Evolutionary conservation across 2,888 invertebrate genomes (phyloP).

Genomic region (Microctonus brassicae): DNA sequence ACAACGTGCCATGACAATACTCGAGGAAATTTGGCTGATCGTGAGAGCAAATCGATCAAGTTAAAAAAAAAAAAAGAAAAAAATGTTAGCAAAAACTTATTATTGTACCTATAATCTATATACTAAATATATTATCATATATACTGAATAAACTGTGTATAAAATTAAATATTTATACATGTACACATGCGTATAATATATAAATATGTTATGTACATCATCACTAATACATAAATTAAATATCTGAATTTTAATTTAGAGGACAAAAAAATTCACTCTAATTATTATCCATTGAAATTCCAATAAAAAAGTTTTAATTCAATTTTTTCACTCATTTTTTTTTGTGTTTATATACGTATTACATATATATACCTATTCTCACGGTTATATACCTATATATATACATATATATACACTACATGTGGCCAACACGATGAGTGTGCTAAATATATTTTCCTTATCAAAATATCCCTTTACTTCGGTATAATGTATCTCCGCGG

Average conservation of each 20-base stretch:
- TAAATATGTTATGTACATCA: no score
- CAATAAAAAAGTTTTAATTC: constrained; percentile 3
- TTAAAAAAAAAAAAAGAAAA: neutral
- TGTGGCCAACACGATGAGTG: neutral
- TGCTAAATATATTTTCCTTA: constrained; percentile 8
- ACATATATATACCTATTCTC: no score
- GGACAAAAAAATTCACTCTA: neutral
- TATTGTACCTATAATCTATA: no score
- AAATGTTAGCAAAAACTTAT: no score
- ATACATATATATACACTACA: neutral
- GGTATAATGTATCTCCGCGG: constrained; percentile 1
- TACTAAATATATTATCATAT: no score
- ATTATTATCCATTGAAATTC: constrained; percentile 10
- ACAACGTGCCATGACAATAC: constrained; percentile 27
- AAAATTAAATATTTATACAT: no score
- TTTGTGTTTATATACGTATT: no score
- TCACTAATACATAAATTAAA: neutral
- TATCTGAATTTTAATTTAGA: neutral
- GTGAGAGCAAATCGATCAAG: constrained; percentile 8
- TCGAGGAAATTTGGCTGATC: constrained; percentile 8
- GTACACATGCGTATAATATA: no score
- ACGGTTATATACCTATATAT: neutral
- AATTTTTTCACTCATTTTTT: neutral
- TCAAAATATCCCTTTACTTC: constrained; percentile 2
- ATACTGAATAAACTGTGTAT: no score